Evolutionary conservation across 2,113 vertebrate genomes (phyloP).

Genomic region (Saguinus midas): DNA sequence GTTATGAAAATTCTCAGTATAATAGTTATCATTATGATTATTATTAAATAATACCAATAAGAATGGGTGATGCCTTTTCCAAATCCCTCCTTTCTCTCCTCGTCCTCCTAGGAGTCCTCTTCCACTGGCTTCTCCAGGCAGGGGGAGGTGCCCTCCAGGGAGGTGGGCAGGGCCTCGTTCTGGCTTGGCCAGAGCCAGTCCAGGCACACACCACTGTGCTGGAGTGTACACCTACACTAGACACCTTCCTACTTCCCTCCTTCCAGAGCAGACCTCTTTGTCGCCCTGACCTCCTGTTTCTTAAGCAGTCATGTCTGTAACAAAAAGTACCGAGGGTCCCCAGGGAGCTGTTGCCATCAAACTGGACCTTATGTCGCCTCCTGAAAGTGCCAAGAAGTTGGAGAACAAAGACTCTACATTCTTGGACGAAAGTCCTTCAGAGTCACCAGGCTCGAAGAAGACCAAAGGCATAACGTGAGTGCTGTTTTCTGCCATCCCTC

Average conservation of each 20-base stretch:
- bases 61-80: not conserved
- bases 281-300: not conserved
- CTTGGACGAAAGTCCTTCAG: conserved; percentile 54
- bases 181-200: not conserved
- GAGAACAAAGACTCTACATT: conserved; percentile 80
- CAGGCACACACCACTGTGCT: not conserved
- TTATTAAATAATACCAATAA: not conserved
- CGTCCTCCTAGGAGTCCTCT: not conserved
- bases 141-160: not conserved
- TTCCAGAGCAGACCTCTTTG: not conserved
- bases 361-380: conserved; percentile 46
- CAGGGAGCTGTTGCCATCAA: conserved; percentile 32
- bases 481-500: not conserved
- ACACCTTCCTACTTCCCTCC: not conserved
- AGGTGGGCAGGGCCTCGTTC: conserved; percentile 48
- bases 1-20: not conserved
- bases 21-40: too few relatives aligned
- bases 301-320: conserved; percentile 71
- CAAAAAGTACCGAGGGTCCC: not conserved
- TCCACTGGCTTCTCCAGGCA: not conserved
- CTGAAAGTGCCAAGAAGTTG: conserved; percentile 77
- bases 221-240: not conserved
- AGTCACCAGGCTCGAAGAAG: conserved; percentile 70
- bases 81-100: not conserved
- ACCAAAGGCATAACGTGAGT: conserved; percentile 85